Evolutionary conservation across 2,888 invertebrate genomes (phyloP), one percentile per base, ranked within the genome.

Genomic region (Harmothoe impar): DNA sequence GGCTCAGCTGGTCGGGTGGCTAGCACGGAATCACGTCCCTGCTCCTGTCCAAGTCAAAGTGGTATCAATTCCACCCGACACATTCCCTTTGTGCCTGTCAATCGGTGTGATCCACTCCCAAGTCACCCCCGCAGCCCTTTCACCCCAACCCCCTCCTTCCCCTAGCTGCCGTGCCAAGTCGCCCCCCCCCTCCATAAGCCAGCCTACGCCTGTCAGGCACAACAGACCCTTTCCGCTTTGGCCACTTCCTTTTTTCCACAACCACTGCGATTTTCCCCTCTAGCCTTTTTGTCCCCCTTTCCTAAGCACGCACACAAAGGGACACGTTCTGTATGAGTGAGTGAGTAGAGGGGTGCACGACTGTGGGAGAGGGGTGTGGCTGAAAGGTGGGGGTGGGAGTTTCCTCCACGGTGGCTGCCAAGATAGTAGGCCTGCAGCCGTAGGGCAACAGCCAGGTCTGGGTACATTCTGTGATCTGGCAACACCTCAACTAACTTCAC

Each of bases 401-500:
- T 15, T 29, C 20, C 23, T n/a, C 62, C 62, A 20, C 20, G 20
- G 62, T 62, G 62, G 23, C 62, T 62, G 62, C 62, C 62, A 62
- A n/a, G 23, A n/a, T n/a, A 52, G 62, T 20, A n/a, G 62, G 43
- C 23, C 62, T 5, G 29, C 15, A n/a, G 29, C 29, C 29, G 29
- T 0, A n/a, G 72, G 72, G 72, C 25, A 29, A 25, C 31, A 29
- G 25, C 72, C 72, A 72, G 72, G 25, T 72, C 72, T 72, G 29
- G 15, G 72, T 72, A 29, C 72, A 72, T 15, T 29, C 72, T 72
- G 29, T 72, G 72, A 72, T 72, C 72, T 72, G 72, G 29, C 72
- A 72, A 29, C 72, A 72, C 72, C 72, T 29, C 72, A n/a, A 29
- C 3, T 15, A 72, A 62, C 62, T 62, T 62, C 62, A 62, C 12